Evolutionary conservation across 2,797 vertebrate genomes (phyloP).

Genomic region (Sorex maritimensis): DNA sequence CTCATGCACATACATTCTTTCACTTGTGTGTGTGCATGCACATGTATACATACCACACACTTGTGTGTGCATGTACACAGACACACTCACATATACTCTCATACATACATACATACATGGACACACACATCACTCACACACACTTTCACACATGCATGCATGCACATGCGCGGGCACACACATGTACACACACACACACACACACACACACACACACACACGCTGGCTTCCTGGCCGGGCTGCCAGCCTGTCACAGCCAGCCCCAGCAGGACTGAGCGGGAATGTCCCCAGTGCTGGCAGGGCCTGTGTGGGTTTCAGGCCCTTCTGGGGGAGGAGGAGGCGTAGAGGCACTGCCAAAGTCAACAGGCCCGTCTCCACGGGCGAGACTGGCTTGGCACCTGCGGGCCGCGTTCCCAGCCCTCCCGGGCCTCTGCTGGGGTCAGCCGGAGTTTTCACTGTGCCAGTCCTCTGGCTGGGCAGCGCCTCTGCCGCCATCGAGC

Average conservation of each 20-base stretch:
- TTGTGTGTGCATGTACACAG: too few relatives aligned
- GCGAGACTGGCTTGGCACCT: constrained; percentile 75
- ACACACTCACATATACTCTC: too few relatives aligned
- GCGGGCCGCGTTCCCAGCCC: constrained; percentile 58
- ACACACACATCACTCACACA: too few relatives aligned
- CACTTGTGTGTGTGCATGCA: too few relatives aligned
- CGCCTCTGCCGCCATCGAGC: accelerated
- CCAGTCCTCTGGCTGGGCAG: neutral
- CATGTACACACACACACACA: too few relatives aligned
- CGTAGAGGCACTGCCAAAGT: constrained; percentile 75
- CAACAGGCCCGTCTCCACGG: constrained; percentile 69
- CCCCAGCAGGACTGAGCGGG: constrained; percentile 61
- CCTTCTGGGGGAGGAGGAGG: constrained; percentile 69
- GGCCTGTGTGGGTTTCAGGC: constrained; percentile 77
- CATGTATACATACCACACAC: too few relatives aligned
- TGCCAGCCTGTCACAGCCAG: constrained; percentile 49
- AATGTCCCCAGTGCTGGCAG: constrained; percentile 71
- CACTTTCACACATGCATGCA: too few relatives aligned
- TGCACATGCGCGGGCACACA: too few relatives aligned
- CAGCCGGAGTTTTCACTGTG: neutral
- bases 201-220: accelerated
- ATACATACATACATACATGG: too few relatives aligned
- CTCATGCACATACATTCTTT: too few relatives aligned
- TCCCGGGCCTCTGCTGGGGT: constrained; percentile 55
- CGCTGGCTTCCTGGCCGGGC: neutral